Conservation (phyloP, 2,888 invertebrate species). For the Oeneis ivallda region DNA sequence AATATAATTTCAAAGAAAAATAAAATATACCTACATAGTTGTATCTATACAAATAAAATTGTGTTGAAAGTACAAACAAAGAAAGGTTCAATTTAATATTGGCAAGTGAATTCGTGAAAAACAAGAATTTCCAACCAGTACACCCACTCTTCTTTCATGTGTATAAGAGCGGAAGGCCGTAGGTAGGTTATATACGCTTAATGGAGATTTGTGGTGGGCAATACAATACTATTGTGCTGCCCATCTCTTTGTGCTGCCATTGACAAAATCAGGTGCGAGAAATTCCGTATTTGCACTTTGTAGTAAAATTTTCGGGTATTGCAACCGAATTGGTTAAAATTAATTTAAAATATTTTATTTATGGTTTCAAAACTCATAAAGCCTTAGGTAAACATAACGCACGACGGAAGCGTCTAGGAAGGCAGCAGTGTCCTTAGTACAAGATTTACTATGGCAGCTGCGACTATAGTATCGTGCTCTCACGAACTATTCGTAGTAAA, state of each 20-base stretch:
- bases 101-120: background rate
- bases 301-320: background rate
- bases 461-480: too few species aligned
- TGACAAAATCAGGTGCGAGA: conserved; percentile 38
- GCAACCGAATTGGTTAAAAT: background rate
- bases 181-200: conserved; percentile 46
- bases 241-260: conserved; percentile 43
- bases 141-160: background rate
- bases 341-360: background rate
- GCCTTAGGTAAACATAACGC: too few species aligned
- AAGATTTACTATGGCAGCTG: too few species aligned
- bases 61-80: background rate
- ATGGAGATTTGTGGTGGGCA: conserved; percentile 68
- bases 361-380: background rate
- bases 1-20: background rate
- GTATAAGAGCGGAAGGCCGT: conserved; percentile 53
- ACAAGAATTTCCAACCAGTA: background rate
- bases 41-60: background rate
- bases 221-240: conserved; percentile 56
- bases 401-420: too few species aligned
- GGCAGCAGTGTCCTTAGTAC: too few species aligned
- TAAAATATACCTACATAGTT: too few species aligned
- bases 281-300: background rate
- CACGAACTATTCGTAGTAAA: too few species aligned
- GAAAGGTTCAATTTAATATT: background rate